These are phyloP conservation scores for Bibio marci DNA, from an alignment of 2,888 invertebrate genomes.

Conservation along the genomic window DNA sequence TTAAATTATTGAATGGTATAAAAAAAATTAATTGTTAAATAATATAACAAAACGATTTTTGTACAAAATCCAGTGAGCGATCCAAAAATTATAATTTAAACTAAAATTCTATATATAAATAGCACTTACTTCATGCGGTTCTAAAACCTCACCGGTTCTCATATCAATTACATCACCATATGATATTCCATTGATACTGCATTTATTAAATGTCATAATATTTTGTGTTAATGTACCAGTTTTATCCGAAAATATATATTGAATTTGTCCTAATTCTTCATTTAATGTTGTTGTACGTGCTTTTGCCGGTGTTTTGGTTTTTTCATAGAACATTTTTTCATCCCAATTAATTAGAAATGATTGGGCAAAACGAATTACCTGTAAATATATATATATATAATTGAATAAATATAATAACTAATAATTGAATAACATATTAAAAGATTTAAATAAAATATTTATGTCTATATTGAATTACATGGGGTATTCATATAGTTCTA, in stretches of 20 bases:
- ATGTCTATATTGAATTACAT: too few relatives aligned
- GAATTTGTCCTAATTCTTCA: slow-evolving; percentile 96
- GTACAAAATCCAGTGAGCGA: too few relatives aligned
- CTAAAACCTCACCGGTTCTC: slow-evolving; percentile 70
- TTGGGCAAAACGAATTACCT: slow-evolving; percentile 94
- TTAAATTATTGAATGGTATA: too few relatives aligned
- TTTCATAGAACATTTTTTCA: slow-evolving; percentile 90
- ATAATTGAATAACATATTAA: background rate
- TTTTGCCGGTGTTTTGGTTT: slow-evolving; percentile 79
- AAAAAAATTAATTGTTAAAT: too few relatives aligned
- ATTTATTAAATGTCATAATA: slow-evolving; percentile 99
- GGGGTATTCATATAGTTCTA: too few relatives aligned
- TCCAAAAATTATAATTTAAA: too few relatives aligned
- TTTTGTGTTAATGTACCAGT: slow-evolving; percentile 98
- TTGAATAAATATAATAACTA: too few relatives aligned
- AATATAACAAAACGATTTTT: too few relatives aligned
- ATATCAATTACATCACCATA: slow-evolving; percentile 88
- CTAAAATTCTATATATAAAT: too few relatives aligned
- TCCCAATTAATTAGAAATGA: slow-evolving; percentile 99
- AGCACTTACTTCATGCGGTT: slow-evolving; percentile 60
- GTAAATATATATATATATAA: slow-evolving; percentile 28
- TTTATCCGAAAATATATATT: slow-evolving; percentile 98
- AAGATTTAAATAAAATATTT: background rate
- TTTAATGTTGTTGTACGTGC: slow-evolving; percentile 95
- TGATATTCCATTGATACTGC: slow-evolving; percentile 79